Conservation (phyloP, 2,797 vertebrate species). For the Falco cherrug region DNA sequence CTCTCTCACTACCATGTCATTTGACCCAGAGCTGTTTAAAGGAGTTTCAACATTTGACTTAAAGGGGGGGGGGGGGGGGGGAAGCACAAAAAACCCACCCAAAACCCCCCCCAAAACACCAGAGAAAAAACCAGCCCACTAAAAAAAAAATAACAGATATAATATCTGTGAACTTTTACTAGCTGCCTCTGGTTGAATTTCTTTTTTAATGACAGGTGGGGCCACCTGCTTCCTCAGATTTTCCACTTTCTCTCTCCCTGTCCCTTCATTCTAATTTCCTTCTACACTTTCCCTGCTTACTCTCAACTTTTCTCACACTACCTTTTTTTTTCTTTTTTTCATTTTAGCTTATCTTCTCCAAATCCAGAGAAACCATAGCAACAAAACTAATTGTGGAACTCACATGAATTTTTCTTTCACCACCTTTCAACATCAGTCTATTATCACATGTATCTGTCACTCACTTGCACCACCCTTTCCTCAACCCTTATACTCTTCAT, state of each 20-base stretch:
- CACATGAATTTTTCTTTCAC: not conserved
- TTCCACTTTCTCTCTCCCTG: not conserved
- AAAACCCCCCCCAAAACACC: too few species aligned
- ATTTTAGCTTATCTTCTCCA: not conserved
- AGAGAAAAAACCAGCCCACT: accelerated
- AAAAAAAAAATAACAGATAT: not conserved
- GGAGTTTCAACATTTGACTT: not conserved
- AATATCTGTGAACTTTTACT: not conserved
- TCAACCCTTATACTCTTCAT: not conserved
- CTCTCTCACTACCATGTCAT: not conserved
- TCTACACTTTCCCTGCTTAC: not conserved
- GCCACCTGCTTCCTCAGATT: not conserved
- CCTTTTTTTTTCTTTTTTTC: not conserved
- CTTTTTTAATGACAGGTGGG: not conserved
- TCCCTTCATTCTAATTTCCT: not conserved
- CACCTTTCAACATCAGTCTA: not conserved
- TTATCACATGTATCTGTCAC: not conserved
- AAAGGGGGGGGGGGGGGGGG: too few species aligned
- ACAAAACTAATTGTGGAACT: not conserved
- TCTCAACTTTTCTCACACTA: not conserved
- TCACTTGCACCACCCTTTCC: not conserved
- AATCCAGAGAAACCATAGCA: not conserved
- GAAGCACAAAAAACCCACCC: too few species aligned
- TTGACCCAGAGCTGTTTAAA: not conserved
- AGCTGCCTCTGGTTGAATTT: not conserved